These are phyloP conservation scores for Nomada fabriciana DNA, from an alignment of 2,888 invertebrate genomes.

Conservation along the genomic window DNA sequence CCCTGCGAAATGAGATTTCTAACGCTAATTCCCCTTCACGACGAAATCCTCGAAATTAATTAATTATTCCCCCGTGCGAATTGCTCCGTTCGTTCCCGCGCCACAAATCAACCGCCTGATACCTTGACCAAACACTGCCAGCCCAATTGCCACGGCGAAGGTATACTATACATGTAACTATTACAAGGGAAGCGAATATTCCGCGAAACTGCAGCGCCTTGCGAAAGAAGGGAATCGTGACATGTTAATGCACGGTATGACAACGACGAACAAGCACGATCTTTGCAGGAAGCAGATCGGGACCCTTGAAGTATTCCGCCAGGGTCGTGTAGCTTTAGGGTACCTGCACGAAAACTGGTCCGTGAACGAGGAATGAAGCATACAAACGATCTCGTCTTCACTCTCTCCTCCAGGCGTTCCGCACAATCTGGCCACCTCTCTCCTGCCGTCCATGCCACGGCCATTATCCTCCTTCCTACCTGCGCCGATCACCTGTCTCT, in stretches of 20 bases:
- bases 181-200: not conserved
- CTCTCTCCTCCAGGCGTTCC: constrained; percentile 55
- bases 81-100: not conserved
- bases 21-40: not conserved
- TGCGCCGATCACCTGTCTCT: constrained; percentile 61
- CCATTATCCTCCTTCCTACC: constrained; percentile 59
- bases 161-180: too few species aligned
- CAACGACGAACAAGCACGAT: constrained; percentile 51
- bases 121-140: not conserved
- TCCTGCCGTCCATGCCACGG: constrained; percentile 28
- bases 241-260: constrained; percentile 58
- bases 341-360: constrained; percentile 73
- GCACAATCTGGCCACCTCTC: constrained; percentile 35
- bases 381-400: constrained; percentile 71
- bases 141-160: too few species aligned
- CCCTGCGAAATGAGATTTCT: constrained; percentile 3
- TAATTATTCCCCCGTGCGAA: constrained; percentile 2
- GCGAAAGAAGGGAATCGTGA: constrained; percentile 10
- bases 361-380: constrained; percentile 65
- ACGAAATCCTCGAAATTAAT: constrained; percentile 17
- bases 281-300: constrained; percentile 61
- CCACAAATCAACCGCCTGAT: not conserved
- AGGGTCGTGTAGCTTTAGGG: constrained; percentile 64
- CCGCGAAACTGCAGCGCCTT: not conserved
- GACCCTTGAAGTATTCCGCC: constrained; percentile 69